Evolutionary conservation across 1,140 invertebrate species (phyloP).

Genomic region (Hyles vespertilio): DNA sequence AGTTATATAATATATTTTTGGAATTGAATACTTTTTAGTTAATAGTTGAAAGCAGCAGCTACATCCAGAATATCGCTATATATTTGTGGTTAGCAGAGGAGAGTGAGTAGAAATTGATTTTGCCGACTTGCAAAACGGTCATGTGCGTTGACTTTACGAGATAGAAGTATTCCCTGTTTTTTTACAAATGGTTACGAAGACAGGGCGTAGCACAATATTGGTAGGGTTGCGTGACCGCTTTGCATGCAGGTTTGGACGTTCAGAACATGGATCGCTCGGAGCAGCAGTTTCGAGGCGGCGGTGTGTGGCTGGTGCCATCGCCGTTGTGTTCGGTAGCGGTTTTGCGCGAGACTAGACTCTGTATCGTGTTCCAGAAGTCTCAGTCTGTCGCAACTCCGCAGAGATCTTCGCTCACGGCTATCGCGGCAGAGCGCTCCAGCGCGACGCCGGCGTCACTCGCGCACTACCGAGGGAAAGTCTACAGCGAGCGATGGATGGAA

Average conservation of each 20-base stretch:
- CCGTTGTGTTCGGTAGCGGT: constrained; percentile 20
- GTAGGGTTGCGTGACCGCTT: constrained; percentile 8
- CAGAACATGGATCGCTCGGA: neutral
- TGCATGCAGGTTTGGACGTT: neutral
- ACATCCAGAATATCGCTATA: too few species aligned
- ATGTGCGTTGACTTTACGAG: neutral
- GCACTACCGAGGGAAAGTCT: constrained; percentile 44
- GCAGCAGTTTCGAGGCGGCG: too few species aligned
- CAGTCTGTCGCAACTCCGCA: constrained; percentile 47
- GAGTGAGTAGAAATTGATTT: constrained; percentile 22
- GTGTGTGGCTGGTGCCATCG: neutral
- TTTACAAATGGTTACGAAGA: too few species aligned
- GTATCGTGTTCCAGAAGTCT: constrained; percentile 39
- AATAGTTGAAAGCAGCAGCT: too few species aligned
- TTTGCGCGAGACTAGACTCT: constrained; percentile 54
- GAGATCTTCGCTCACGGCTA: constrained; percentile 21
- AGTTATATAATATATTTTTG: too few species aligned
- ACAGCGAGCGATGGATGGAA: constrained; percentile 64
- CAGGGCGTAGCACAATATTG: too few species aligned
- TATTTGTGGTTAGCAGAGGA: too few species aligned
- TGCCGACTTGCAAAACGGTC: constrained; percentile 22
- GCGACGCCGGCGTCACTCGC: constrained; percentile 12
- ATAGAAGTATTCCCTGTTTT: too few species aligned
- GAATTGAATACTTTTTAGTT: too few species aligned
- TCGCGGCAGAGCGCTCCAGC: constrained; percentile 21